Base-by-base conservation (phyloP, 2,888 invertebrate genomes). In the Agrilus mali region DNA sequence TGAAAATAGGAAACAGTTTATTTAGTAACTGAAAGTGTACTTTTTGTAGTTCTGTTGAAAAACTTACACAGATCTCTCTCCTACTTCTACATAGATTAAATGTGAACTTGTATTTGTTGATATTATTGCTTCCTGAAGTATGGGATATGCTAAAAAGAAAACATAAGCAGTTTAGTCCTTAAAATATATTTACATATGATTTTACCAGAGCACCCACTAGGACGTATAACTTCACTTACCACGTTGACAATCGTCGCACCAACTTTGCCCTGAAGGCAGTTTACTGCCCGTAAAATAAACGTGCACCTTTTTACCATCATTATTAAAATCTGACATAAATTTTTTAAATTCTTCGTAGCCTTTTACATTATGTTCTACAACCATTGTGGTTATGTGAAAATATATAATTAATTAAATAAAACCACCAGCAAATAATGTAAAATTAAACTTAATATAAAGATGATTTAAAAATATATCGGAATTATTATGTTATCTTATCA, bases 211-310 rank as follows among this genome's bases (percentile, higher is more conserved):
- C n/a, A n/a, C n/a, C n/a, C n/a, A n/a, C 33, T 37, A 15, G 17
- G 36, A 36, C 33, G 47, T 14, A 41, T 37, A 43, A 40, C 14
- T 32, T 40, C 35, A 53, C 63, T 68, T 73, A 88, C 88, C 87
- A 69, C 73, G 74, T 12, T 82, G 82, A 65, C 93, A 93, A 63
- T 93, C 93, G 0, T 82, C 78, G 59, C 93, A 93, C 93, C 93
- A 93, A 63, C 88, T 92, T 43, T 74, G 64, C 0, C 88, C 89
- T 52, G 72, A 66, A 1, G 72, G 61, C 40, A 73, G 60, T 63
- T 80, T 80, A 33, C 74, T 69, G 15, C 86, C 86, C 51, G 73
- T 75, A 59, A 81, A 86, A 54, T 78, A 73, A 40, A 83, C 67
- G 49, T 76, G 63, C 33, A 74, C 61, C 15, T 60, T 50, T 35